Evolutionary conservation across 2,797 vertebrate genomes (phyloP), one percentile per base, ranked within the genome.

Genomic region (Mionectes olivaceus): DNA sequence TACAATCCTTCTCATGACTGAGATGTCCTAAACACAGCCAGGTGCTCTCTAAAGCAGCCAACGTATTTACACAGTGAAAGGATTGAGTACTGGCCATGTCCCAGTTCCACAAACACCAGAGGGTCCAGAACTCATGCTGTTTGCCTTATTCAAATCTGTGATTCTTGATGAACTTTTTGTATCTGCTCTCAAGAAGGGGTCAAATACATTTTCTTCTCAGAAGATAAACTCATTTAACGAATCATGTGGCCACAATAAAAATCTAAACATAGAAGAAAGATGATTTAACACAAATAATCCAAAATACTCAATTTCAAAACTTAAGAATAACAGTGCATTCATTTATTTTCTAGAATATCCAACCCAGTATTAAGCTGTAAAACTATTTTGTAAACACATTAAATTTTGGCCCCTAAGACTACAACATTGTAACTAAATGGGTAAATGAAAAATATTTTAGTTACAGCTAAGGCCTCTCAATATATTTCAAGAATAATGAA

Each of bases 21-120:
- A 97, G 97, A 97, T 91, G 97, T 97, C 98, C 98, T 97, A 94
- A 96, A 95, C 97, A 95, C 64, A 92, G 96, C 95, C 97, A 96
- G 98, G 98, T 98, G 97, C 97, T 97, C 98, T 98, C 97, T 78
- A 96, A 98, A 97, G 98, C 97, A 96, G 93, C 94, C 78, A 87
- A 82, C 82, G 84, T 89, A 88, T 94, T 97, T 98, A 97, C 95
- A 96, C 80, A 93, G 97, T 93, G 95, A 96, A 71, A 97, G 96
- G 94, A 97, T 73, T 55, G 39, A 94, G 93, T 73, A 94, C 94
- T 97, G 96, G 97, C 96, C 97, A 97, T 67, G 81, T 97, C 98
- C 98, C 94, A 94, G 96, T 96, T 97, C 98, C 98, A 97, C 6
- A 53, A 95, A 96, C 83, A 97, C 96, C 52, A 21, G 95, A 97